phyloP scores from a whole-genome alignment of 2,888 invertebrate species.

The Mechanitis messenoides region DNA sequence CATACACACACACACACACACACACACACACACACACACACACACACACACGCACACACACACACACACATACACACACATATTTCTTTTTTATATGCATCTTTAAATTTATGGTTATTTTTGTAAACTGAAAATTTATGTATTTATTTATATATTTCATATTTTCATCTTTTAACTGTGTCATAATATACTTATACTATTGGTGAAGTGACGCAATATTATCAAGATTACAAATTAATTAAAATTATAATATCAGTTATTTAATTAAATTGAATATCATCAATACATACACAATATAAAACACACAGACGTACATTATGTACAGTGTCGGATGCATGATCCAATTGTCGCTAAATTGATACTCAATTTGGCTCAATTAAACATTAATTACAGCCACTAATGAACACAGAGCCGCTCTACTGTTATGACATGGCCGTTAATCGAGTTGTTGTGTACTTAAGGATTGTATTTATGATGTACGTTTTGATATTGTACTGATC shows the following conservation, averaged over 20 bases:
- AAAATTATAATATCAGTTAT: not conserved
- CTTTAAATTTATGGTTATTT: too few relatives aligned
- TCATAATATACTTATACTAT: too few relatives aligned
- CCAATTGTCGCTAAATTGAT: conserved; percentile 73
- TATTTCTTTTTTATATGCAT: too few relatives aligned
- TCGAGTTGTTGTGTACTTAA: conserved; percentile 19
- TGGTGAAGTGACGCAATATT: too few relatives aligned
- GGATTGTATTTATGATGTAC: not conserved
- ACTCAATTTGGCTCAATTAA: conserved; percentile 75
- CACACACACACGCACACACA: too few relatives aligned
- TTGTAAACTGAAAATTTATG: too few relatives aligned
- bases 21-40: too few relatives aligned
- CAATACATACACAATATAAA: not conserved
- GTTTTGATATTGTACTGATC: too few relatives aligned
- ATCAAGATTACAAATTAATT: not conserved
- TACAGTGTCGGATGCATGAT: conserved; percentile 51
- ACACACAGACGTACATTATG: conserved; percentile 12
- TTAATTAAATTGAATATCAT: not conserved
- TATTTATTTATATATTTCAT: too few relatives aligned
- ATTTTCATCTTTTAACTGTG: too few relatives aligned
- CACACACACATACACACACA: too few relatives aligned
- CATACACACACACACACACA: too few relatives aligned
- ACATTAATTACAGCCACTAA: conserved; percentile 72
- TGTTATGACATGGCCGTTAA: conserved; percentile 35
- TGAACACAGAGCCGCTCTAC: conserved; percentile 64